These are phyloP conservation scores for Hiodon tergisus DNA, from an alignment of 2,113 vertebrate genomes.

Conservation along the genomic window DNA sequence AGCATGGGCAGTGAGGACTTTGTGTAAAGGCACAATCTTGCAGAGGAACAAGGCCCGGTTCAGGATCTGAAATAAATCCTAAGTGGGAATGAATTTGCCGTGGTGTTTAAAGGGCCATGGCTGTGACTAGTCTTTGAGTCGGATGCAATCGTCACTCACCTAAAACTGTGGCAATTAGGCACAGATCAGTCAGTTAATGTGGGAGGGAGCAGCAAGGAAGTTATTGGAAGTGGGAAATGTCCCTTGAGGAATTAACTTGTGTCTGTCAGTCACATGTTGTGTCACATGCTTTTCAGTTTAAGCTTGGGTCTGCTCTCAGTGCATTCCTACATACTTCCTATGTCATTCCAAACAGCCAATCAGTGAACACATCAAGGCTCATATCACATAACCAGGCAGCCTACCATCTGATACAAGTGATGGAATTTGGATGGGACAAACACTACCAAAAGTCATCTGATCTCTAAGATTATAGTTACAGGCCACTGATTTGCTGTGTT, in stretches of 20 bases:
- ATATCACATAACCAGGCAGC: too few relatives aligned
- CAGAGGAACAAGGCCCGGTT: not conserved
- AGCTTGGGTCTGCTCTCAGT: not conserved
- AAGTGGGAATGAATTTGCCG: not conserved
- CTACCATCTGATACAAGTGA: too few relatives aligned
- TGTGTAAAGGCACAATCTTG: not conserved
- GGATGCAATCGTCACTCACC: too few relatives aligned
- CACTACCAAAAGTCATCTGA: not conserved
- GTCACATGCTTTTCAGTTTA: not conserved
- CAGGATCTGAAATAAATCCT: not conserved
- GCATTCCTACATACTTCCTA: conserved; percentile 1
- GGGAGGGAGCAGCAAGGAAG: not conserved
- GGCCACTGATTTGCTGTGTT: too few relatives aligned
- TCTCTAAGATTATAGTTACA: too few relatives aligned
- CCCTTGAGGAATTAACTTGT: not conserved
- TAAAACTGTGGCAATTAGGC: too few relatives aligned
- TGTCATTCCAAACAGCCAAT: not conserved
- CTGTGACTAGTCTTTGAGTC: too few relatives aligned
- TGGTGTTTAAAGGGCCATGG: not conserved
- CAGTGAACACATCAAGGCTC: not conserved
- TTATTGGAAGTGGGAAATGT: conserved; percentile 7
- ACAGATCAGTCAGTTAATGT: not conserved
- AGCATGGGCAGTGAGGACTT: not conserved
- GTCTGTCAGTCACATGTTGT: not conserved
- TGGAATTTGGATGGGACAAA: too few relatives aligned